These are phyloP conservation scores for Emydoidea blandingii DNA, from an alignment of 2,797 vertebrate species.

Conservation along the genomic window DNA sequence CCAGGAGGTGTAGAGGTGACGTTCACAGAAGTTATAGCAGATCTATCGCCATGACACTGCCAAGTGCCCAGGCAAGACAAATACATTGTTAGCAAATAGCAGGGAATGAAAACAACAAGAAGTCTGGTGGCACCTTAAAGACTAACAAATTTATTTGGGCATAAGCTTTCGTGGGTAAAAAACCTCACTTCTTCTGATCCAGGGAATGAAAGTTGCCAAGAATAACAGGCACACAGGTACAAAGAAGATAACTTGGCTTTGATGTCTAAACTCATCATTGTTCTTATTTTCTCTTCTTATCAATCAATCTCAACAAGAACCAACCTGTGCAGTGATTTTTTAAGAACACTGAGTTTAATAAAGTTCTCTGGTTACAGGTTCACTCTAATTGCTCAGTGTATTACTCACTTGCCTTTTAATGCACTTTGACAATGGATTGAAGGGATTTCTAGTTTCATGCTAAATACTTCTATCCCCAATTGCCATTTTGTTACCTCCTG, in stretches of 20 bases:
- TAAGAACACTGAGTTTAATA: background rate
- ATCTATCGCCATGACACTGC: background rate
- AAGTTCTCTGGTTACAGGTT: background rate
- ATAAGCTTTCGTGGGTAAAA: too few relatives aligned
- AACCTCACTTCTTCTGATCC: background rate
- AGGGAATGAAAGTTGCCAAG: background rate
- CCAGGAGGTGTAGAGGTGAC: fast-evolving
- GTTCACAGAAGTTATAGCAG: fast-evolving
- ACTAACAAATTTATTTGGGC: too few relatives aligned
- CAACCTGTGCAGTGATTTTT: background rate
- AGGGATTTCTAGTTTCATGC: fast-evolving
- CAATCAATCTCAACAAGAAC: background rate
- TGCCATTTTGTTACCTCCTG: background rate
- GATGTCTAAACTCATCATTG: background rate
- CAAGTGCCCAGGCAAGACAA: background rate
- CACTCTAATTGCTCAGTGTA: fast-evolving
- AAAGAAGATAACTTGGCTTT: background rate
- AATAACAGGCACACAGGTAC: background rate
- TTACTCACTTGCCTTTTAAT: background rate
- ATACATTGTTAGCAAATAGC: background rate
- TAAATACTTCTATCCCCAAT: background rate
- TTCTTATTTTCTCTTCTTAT: background rate
- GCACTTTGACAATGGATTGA: background rate
- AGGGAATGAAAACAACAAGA: background rate
- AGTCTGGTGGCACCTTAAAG: too few relatives aligned